These are phyloP conservation scores for Cryptus viduatorius DNA, from an alignment of 2,888 invertebrate genomes.

Conservation along the genomic window DNA sequence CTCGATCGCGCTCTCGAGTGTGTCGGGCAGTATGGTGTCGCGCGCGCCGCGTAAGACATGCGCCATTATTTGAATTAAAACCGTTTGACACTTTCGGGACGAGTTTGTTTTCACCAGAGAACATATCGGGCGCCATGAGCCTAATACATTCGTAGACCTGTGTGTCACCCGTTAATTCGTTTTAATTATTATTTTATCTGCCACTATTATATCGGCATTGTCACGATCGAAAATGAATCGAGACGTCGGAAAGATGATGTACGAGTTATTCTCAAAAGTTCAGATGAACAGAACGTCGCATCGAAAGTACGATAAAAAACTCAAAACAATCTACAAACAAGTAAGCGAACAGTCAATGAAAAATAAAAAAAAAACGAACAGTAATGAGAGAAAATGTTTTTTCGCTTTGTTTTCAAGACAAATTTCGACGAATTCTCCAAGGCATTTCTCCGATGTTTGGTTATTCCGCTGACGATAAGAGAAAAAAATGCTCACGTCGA, in stretches of 20 bases:
- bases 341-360: conserved; percentile 83
- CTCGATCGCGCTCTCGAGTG: too few species aligned
- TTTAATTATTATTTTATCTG: too few species aligned
- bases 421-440: conserved; percentile 87
- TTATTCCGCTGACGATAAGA: conserved; percentile 84
- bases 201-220: not conserved
- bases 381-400: not conserved
- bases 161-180: too few species aligned
- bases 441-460: conserved; percentile 72
- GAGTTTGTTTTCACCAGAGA: too few species aligned
- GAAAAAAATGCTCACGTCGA: conserved; percentile 90
- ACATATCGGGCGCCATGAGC: too few species aligned
- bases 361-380: not conserved
- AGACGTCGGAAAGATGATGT: conserved; percentile 21
- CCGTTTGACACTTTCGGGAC: too few species aligned
- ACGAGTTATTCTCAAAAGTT: conserved; percentile 87
- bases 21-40: too few species aligned
- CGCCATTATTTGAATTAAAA: too few species aligned
- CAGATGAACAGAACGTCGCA: conserved; percentile 89
- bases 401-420: conserved; percentile 83
- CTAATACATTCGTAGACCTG: too few species aligned
- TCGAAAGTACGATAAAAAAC: conserved; percentile 88
- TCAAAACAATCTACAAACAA: conserved; percentile 88
- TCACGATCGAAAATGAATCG: not conserved
- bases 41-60: too few species aligned